A percentile compares a stretch with the other conserved stretches of the same genome.
These are phyloP conservation scores for Falco concolor DNA, from an alignment of 2,797 vertebrate species.

Conservation along the genomic window DNA sequence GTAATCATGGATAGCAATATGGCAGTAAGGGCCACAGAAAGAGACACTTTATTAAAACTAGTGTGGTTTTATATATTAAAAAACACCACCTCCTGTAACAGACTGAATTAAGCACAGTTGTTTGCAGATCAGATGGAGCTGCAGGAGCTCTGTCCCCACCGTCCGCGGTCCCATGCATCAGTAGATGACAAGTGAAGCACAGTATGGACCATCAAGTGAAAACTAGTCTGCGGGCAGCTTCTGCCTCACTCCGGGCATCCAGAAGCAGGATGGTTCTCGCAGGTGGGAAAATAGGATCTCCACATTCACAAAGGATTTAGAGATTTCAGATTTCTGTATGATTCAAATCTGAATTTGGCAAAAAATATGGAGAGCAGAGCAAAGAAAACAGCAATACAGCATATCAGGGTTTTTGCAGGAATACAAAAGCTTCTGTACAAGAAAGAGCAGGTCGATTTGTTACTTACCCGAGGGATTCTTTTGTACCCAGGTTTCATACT, in stretches of 20 bases:
- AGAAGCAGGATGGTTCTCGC: background rate
- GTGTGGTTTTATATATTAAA: background rate
- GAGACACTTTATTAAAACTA: background rate
- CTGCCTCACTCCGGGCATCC: background rate
- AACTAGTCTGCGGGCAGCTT: rapidly evolving
- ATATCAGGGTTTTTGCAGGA: background rate
- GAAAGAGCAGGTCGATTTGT: background rate
- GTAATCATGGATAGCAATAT: background rate
- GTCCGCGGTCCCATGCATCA: rapidly evolving
- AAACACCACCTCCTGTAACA: rapidly evolving
- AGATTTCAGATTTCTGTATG: background rate
- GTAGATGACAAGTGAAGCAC: rapidly evolving
- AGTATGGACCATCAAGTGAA: rapidly evolving
- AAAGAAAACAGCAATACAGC: background rate
- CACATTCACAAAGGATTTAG: background rate
- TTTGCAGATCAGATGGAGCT: background rate
- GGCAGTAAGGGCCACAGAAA: background rate
- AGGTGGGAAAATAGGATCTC: background rate
- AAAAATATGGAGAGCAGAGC: background rate
- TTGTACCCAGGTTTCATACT: background rate
- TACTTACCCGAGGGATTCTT: background rate
- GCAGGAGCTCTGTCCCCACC: background rate
- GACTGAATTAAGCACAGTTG: rapidly evolving
- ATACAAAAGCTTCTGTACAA: background rate
- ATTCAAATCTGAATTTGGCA: background rate